Evolutionary conservation across 2,797 vertebrate species (phyloP).

Genomic region (Halcyon chelicuti): DNA sequence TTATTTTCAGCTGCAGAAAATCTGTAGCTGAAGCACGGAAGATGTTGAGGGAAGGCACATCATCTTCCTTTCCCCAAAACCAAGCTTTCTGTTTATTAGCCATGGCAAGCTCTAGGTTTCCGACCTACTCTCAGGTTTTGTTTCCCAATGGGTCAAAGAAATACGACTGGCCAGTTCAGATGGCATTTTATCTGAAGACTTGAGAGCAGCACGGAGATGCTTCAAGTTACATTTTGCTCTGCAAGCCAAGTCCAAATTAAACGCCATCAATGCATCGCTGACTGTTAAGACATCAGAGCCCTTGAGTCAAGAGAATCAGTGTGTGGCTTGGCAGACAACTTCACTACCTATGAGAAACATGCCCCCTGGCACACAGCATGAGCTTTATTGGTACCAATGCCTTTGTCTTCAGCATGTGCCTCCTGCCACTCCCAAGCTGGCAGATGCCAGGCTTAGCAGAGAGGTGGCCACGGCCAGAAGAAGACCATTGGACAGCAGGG

Average conservation of each 20-base stretch:
- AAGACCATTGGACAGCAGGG: background rate
- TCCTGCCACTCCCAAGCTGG: background rate
- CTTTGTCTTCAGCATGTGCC: background rate
- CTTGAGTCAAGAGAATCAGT: rapidly evolving
- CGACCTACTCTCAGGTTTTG: background rate
- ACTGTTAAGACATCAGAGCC: background rate
- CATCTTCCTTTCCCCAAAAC: background rate
- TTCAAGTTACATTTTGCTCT: background rate
- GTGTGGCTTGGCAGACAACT: rapidly evolving
- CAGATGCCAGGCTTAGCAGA: background rate
- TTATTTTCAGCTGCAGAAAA: conserved; percentile 33
- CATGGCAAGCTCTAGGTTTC: background rate
- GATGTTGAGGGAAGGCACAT: rapidly evolving
- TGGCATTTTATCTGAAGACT: background rate
- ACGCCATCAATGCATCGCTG: rapidly evolving
- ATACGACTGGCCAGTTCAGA: background rate
- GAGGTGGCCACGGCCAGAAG: background rate
- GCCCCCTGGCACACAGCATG: background rate
- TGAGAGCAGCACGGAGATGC: rapidly evolving
- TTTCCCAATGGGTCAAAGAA: background rate
- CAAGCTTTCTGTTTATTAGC: rapidly evolving
- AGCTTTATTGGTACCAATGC: rapidly evolving
- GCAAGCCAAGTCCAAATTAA: rapidly evolving
- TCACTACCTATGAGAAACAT: rapidly evolving
- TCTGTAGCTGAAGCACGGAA: background rate